Percentiles rank a stretch among this genome's conserved stretches.
phyloP scores from a whole-genome alignment of 2,888 invertebrate genomes.

The Trachelus stipa region DNA sequence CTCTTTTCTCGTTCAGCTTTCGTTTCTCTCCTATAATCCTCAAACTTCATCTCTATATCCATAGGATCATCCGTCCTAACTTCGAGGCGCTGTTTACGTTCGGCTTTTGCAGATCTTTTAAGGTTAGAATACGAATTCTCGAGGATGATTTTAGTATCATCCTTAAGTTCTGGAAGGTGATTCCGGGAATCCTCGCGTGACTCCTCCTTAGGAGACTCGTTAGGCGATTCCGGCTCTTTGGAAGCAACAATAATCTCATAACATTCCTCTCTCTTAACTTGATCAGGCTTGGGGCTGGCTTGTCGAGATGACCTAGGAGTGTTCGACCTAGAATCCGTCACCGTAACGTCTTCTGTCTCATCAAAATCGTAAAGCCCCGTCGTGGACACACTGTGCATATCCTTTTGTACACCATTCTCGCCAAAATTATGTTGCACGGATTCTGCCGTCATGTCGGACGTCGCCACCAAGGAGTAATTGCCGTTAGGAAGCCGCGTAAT shows the following conservation, averaged over 20 bases:
- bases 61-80: conserved; percentile 59
- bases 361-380: conserved; percentile 48
- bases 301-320: conserved; percentile 55
- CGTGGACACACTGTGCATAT: conserved; percentile 23
- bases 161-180: conserved; percentile 22
- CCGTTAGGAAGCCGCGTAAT: conserved; percentile 77
- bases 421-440: conserved; percentile 22
- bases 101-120: conserved; percentile 55
- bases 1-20: conserved; percentile 45
- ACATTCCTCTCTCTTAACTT: conserved; percentile 49
- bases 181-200: conserved; percentile 22
- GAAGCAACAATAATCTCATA: conserved; percentile 49
- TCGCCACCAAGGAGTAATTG: conserved; percentile 76
- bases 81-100: conserved; percentile 59
- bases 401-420: conserved; percentile 11
- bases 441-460: conserved; percentile 50
- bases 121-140: conserved; percentile 45
- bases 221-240: conserved; percentile 35
- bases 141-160: conserved; percentile 33
- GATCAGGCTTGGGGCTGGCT: conserved; percentile 48
- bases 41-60: conserved; percentile 61
- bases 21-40: conserved; percentile 48
- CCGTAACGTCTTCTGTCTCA: conserved; percentile 50
- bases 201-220: conserved; percentile 34
- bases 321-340: conserved; percentile 52